Conservation (phyloP, 1,140 invertebrate species). For the Zophobas morio region DNA sequence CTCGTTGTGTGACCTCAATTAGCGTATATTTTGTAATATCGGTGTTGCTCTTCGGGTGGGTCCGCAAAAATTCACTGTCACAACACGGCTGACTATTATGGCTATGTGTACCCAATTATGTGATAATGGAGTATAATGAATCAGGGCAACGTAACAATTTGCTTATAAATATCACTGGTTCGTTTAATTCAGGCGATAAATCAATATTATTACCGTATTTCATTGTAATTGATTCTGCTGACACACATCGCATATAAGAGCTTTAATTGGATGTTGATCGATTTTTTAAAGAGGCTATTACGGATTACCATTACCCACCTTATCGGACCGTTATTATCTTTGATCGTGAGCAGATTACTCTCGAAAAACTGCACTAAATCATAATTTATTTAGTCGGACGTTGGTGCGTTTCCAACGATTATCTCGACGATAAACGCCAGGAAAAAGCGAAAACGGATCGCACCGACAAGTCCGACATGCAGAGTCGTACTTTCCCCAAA, state of each 20-base stretch:
- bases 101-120: conserved; percentile 19
- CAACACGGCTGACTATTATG: neutral
- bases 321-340: conserved; percentile 26
- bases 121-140: conserved; percentile 34
- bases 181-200: conserved; percentile 35
- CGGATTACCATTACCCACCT: conserved; percentile 16
- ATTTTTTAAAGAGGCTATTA: conserved; percentile 28
- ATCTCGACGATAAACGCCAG: too few species aligned
- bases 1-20: conserved; percentile 32
- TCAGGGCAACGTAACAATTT: conserved; percentile 31
- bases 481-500: too few species aligned
- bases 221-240: conserved; percentile 42
- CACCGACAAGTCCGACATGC: too few species aligned
- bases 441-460: too few species aligned
- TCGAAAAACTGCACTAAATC: conserved; percentile 22
- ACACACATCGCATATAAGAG: conserved; percentile 33
- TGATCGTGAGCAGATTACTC: conserved; percentile 29
- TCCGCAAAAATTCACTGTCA: neutral
- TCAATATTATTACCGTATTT: conserved; percentile 38
- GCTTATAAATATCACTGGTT: conserved; percentile 40
- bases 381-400: conserved; percentile 19
- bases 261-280: conserved; percentile 29
- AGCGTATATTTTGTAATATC: conserved; percentile 24
- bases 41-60: neutral
- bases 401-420: neutral